phyloP scores from a whole-genome alignment of 2,113 vertebrate species.

The Grus americana region DNA sequence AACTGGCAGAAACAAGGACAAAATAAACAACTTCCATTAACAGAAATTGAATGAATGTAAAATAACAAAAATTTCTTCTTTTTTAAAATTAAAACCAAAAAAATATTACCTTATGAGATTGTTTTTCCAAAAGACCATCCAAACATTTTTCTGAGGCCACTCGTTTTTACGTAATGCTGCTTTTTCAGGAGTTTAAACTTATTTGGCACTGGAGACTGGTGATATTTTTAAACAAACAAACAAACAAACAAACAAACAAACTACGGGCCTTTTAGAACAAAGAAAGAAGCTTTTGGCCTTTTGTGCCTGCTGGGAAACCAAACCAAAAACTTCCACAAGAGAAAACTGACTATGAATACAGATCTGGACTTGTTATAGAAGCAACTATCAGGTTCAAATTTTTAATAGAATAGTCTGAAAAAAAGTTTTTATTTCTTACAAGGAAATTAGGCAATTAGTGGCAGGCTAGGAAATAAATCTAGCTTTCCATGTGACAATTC shows the following conservation, averaged over 20 bases:
- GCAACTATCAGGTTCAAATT: background rate
- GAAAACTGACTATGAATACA: background rate
- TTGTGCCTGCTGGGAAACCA: background rate
- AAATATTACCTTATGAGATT: fast-evolving
- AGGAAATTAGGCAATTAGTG: background rate
- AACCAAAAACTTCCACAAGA: background rate
- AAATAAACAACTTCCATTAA: background rate
- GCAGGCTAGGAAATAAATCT: background rate
- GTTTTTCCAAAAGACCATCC: background rate
- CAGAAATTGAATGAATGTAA: background rate
- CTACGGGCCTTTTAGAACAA: background rate
- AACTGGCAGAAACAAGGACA: background rate
- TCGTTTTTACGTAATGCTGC: fast-evolving
- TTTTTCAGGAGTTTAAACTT: background rate
- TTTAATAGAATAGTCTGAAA: background rate
- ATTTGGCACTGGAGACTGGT: background rate
- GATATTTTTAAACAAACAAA: background rate
- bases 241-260: background rate
- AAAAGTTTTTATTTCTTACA: background rate
- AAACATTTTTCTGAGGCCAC: background rate
- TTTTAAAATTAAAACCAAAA: background rate
- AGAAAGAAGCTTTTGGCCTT: background rate
- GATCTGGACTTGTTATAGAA: background rate
- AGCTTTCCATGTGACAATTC: background rate
- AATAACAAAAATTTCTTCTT: background rate